A percentile compares a stretch with the other conserved stretches of the same genome.
phyloP scores from a whole-genome alignment of 2,888 invertebrate species.

The Thysanoteuthis rhombus region DNA sequence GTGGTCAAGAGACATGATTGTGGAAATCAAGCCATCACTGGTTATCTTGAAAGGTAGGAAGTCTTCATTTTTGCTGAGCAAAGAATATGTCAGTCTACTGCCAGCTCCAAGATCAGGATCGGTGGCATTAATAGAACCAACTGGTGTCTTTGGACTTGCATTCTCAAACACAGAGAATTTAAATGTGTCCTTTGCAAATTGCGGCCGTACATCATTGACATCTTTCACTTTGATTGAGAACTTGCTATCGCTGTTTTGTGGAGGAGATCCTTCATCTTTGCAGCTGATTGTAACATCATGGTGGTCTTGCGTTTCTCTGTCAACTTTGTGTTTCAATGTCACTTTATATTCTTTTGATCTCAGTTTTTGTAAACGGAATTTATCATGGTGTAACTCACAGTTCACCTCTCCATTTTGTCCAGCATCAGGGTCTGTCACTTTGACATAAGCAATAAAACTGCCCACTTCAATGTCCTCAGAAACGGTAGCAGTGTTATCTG shows the following conservation, averaged over 20 bases:
- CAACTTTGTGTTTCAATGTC: background rate
- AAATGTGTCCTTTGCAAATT: background rate
- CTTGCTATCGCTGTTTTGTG: background rate
- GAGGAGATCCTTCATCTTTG: slow-evolving; percentile 12
- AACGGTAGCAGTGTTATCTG: background rate
- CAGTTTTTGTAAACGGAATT: background rate
- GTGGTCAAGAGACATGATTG: background rate
- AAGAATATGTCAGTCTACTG: background rate
- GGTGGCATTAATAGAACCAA: background rate
- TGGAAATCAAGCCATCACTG: background rate
- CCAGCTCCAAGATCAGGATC: slow-evolving; percentile 12
- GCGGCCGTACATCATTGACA: background rate
- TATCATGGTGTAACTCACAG: background rate
- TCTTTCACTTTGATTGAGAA: background rate
- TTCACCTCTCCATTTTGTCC: background rate
- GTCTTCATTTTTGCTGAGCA: background rate
- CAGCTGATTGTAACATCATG: background rate
- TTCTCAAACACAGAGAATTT: background rate
- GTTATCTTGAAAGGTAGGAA: background rate
- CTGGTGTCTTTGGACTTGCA: background rate
- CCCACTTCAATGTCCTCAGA: background rate
- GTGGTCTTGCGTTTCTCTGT: background rate
- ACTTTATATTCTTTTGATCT: background rate
- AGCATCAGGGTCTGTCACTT: background rate
- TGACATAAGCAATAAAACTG: background rate